A percentile compares a stretch with the other conserved stretches of the same genome.
phyloP scores from a whole-genome alignment of 2,888 invertebrate genomes.

The Drosophila prostipennis region DNA sequence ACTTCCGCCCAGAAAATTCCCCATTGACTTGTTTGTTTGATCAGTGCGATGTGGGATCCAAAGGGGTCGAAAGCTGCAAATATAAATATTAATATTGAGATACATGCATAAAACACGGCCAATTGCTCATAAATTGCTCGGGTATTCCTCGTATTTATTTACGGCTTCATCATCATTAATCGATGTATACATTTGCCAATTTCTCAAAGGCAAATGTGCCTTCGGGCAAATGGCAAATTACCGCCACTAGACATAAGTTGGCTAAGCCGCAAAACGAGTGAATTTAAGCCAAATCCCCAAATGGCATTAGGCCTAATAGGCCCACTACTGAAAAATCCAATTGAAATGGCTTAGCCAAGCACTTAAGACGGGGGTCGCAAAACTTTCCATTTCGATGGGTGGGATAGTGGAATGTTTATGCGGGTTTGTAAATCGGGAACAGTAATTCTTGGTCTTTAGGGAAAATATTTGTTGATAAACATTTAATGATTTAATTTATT shows the following conservation, averaged over 20 bases:
- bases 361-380: conserved; percentile 21
- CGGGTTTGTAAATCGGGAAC: background rate
- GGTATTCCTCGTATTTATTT: conserved; percentile 19
- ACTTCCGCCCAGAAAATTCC: conserved; percentile 52
- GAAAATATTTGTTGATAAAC: too few relatives aligned
- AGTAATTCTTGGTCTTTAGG: too few relatives aligned
- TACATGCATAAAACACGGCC: conserved; percentile 54
- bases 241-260: conserved; percentile 25
- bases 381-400: background rate
- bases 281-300: conserved; percentile 21
- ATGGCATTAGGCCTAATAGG: conserved; percentile 38
- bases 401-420: conserved; percentile 8
- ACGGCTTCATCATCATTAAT: conserved; percentile 32
- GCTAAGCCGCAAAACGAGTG: conserved; percentile 29
- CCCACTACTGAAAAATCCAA: conserved; percentile 41
- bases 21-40: conserved; percentile 62
- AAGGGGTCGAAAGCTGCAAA: background rate
- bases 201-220: conserved; percentile 19
- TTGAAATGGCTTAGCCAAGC: conserved; percentile 40
- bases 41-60: conserved; percentile 13
- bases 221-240: conserved; percentile 8
- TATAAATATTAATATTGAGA: conserved; percentile 54
- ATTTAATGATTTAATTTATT: too few relatives aligned
- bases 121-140: conserved; percentile 28
- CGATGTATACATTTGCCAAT: conserved; percentile 10